Conservation (phyloP, 2,888 invertebrate species). For the Norana najaformis region DNA sequence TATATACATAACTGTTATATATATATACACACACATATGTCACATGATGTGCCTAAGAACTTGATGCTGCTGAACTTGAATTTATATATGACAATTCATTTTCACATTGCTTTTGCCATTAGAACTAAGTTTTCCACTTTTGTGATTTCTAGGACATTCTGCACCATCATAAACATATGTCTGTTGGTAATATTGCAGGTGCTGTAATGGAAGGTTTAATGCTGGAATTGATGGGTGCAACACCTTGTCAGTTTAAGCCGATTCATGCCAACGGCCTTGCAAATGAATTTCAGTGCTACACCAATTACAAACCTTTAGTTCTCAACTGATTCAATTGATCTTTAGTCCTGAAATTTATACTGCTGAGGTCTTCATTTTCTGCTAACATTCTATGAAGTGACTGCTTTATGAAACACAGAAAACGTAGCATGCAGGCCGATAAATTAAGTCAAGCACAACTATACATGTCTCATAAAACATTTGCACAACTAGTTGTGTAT, state of each 20-base stretch:
- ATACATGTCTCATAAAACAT: neutral
- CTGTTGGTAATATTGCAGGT: conserved; percentile 64
- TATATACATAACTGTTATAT: too few relatives aligned
- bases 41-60: too few relatives aligned
- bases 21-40: too few relatives aligned
- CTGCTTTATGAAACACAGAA: too few relatives aligned
- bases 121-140: neutral
- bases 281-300: conserved; percentile 88
- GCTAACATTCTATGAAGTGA: too few relatives aligned
- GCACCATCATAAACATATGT: neutral
- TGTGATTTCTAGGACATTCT: neutral
- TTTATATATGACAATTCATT: too few relatives aligned
- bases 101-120: neutral
- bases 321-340: conserved; percentile 9
- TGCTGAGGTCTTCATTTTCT: neutral
- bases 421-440: too few relatives aligned
- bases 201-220: conserved; percentile 78
- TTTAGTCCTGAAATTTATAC: neutral
- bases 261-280: conserved; percentile 85
- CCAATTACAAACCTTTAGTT: conserved; percentile 73
- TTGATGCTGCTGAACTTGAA: too few relatives aligned
- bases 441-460: neutral
- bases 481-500: neutral
- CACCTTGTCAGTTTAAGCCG: conserved; percentile 74
- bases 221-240: conserved; percentile 69